A percentile compares a stretch with the other conserved stretches of the same genome.
These are phyloP conservation scores for Dipodomys stephensi DNA, from an alignment of 2,113 vertebrate species.

Conservation along the genomic window DNA sequence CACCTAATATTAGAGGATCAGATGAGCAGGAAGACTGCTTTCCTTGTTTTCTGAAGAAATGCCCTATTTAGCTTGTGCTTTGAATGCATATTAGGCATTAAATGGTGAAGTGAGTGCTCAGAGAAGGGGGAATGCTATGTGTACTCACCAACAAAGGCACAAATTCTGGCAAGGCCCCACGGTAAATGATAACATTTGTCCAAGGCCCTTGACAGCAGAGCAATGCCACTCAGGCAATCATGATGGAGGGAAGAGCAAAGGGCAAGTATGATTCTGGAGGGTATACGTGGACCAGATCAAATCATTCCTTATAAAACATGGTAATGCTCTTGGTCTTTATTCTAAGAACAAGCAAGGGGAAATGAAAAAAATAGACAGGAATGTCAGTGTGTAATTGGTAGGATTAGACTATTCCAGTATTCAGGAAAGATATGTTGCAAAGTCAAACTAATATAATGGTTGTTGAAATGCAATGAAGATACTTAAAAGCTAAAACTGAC, in stretches of 20 bases:
- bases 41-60: neutral
- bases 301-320: neutral
- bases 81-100: neutral
- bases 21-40: neutral
- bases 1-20: neutral
- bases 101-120: no score
- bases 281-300: neutral
- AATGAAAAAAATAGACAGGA: neutral
- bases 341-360: neutral
- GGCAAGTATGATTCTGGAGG: neutral
- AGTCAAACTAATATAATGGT: neutral
- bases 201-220: slow-evolving; percentile 17
- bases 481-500: slow-evolving; percentile 23
- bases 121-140: no score
- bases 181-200: neutral
- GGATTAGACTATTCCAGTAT: neutral
- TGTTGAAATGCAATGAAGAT: slow-evolving; percentile 30
- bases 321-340: neutral
- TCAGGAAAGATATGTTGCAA: neutral
- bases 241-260: neutral
- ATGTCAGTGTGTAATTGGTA: neutral
- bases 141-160: no score
- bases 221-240: neutral
- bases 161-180: no score
- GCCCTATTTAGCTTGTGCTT: neutral